These are phyloP conservation scores for Gasterosteus nipponicus DNA, from an alignment of 2,113 vertebrate species.

Conservation along the genomic window DNA sequence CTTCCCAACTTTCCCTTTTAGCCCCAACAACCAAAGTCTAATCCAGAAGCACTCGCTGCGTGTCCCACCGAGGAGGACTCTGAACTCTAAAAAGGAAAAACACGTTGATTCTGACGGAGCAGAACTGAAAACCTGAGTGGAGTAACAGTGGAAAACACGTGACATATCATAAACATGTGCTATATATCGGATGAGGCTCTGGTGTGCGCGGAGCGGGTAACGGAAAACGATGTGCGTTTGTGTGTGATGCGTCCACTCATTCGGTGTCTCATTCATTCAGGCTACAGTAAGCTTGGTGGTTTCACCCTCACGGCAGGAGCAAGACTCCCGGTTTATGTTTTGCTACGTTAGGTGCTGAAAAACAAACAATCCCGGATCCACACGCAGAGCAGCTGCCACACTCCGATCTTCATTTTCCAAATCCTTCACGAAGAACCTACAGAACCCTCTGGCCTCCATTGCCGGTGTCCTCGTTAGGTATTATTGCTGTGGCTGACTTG, in stretches of 20 bases:
- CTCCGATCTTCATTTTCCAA: background rate
- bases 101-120: slow-evolving; percentile 55
- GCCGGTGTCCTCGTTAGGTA: slow-evolving; percentile 37
- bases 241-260: slow-evolving; percentile 15
- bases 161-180: slow-evolving; percentile 65
- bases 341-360: slow-evolving; percentile 72
- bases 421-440: background rate
- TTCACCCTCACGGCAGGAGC: slow-evolving; percentile 39
- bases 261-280: slow-evolving; percentile 61
- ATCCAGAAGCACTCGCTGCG: slow-evolving; percentile 9
- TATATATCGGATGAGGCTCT: slow-evolving; percentile 53
- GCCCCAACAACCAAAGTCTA: slow-evolving; percentile 17
- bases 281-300: slow-evolving; percentile 65
- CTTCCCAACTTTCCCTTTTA: too few species aligned
- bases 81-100: slow-evolving; percentile 34
- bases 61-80: slow-evolving; percentile 45
- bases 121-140: slow-evolving; percentile 79
- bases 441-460: slow-evolving; percentile 11
- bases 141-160: slow-evolving; percentile 64
- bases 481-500: slow-evolving; percentile 81
- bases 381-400: slow-evolving; percentile 9
- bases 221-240: slow-evolving; percentile 48
- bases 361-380: slow-evolving; percentile 16
- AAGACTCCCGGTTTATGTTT: slow-evolving; percentile 57
- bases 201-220: slow-evolving; percentile 40